Evolutionary conservation across 2,888 invertebrate species (phyloP), one percentile per base, ranked within the genome.

Genomic region (Hyles lineata): DNA sequence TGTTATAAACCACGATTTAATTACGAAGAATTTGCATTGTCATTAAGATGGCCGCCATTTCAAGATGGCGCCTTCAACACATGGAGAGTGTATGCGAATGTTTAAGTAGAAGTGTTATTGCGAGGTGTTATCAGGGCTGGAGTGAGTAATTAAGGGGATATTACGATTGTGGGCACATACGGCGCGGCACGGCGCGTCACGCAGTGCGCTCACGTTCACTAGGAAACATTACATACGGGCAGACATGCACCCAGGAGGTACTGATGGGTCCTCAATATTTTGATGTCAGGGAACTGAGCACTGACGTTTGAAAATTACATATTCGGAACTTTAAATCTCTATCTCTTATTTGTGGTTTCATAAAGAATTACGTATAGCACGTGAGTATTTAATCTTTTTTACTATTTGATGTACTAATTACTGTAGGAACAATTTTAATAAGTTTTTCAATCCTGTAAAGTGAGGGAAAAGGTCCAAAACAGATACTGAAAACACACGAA

Each of bases 151-250:
- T 69, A 70, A 23, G 43, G 59, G 29, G 58, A 69, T 58, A 60
- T 70, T 50, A n/a, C 25, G 60, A 60, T 25, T 60, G 23, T 60
- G 11, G 29, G 72, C 50, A 25, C 69, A 59, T 72, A 72, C 32
- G 3, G 71, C 62, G 63, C 62, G 43, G 72, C 29, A 35, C 23
- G 32, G 21, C 35, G 55, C 55, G 63, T 72, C 63, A 59, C 69
- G 69, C 58, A 58, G 25, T 25, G 3, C 50, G 72, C 35, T 19
- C 72, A 58, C 69, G 60, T 59, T 72, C 72, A 58, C 59, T 72
- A 72, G 19, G 59, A 72, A 29, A 69, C 35, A 61, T 61, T 71
- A 55, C 32, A 72, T 23, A 55, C 29, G 62, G 19, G 21, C 62
- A 71, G 71, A 32, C 21, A 55, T 25, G 62, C 17, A 71, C 15